These are phyloP conservation scores for Channallabes apus DNA, from an alignment of 2,797 vertebrate genomes.

Conservation along the genomic window DNA sequence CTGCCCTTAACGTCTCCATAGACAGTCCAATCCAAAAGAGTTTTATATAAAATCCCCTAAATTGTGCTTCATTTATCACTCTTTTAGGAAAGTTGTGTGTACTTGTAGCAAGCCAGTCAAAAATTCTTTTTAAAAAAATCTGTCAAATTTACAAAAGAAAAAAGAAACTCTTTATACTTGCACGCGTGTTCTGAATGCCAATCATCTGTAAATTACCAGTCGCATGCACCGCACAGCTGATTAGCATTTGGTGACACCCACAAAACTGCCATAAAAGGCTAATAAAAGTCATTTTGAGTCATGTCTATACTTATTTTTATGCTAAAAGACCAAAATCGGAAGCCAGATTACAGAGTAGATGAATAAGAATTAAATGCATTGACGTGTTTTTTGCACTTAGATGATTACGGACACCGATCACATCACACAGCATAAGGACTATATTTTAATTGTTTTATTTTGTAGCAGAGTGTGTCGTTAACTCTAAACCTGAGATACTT, in stretches of 20 bases:
- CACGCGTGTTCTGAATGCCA: neutral
- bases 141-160: neutral
- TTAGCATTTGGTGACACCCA: neutral
- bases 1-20: neutral
- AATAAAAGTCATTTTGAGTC: neutral
- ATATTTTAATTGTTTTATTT: neutral
- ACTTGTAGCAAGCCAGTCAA: neutral
- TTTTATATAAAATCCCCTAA: neutral
- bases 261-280: neutral
- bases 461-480: neutral
- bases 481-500: neutral
- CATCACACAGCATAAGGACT: neutral
- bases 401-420: neutral
- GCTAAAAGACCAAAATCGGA: neutral
- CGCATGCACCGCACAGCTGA: neutral
- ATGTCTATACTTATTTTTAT: neutral
- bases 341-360: neutral
- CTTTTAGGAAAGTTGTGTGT: neutral
- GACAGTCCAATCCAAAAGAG: neutral
- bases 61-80: neutral
- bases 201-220: neutral
- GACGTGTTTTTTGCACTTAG: neutral
- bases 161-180: neutral
- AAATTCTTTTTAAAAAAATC: neutral
- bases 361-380: neutral